Percentiles rank a stretch among this genome's conserved stretches.
These are phyloP conservation scores for Chrysomela aeneicollis DNA, from an alignment of 2,888 invertebrate genomes.

Conservation along the genomic window DNA sequence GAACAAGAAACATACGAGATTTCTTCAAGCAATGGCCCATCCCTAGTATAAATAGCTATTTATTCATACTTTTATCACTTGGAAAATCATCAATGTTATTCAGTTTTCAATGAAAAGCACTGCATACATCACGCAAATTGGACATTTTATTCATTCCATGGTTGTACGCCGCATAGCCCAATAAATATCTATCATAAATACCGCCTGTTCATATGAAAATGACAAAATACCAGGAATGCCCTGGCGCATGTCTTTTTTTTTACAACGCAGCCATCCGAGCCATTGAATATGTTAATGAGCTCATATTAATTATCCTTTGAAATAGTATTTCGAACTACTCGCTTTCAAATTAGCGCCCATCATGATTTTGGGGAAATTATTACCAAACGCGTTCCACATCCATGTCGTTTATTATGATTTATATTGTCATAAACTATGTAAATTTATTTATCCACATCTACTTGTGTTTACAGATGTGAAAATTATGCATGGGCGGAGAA, in stretches of 20 bases:
- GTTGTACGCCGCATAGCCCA: not conserved
- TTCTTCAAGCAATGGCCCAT: too few species aligned
- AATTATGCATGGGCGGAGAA: constrained; percentile 29
- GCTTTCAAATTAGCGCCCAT: constrained; percentile 36
- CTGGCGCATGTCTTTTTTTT: constrained; percentile 8
- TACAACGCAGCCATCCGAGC: constrained; percentile 9
- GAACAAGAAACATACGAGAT: too few species aligned
- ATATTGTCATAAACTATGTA: constrained; percentile 39
- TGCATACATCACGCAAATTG: too few species aligned
- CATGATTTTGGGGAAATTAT: constrained; percentile 40
- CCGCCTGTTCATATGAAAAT: not conserved
- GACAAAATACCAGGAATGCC: constrained; percentile 8
- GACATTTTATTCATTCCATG: not conserved
- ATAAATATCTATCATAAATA: not conserved
- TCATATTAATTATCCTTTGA: constrained; percentile 34
- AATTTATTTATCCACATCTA: constrained; percentile 37
- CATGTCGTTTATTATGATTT: constrained; percentile 37
- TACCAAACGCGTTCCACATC: constrained; percentile 34
- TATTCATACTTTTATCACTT: too few species aligned
- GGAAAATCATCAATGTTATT: too few species aligned
- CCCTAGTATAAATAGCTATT: too few species aligned
- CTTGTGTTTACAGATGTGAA: constrained; percentile 35
- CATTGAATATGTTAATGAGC: constrained; percentile 33
- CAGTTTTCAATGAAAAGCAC: too few species aligned
- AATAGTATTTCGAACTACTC: constrained; percentile 36